Conservation (phyloP, 1,140 invertebrate species). For the Akabosia matsudoensis region DNA sequence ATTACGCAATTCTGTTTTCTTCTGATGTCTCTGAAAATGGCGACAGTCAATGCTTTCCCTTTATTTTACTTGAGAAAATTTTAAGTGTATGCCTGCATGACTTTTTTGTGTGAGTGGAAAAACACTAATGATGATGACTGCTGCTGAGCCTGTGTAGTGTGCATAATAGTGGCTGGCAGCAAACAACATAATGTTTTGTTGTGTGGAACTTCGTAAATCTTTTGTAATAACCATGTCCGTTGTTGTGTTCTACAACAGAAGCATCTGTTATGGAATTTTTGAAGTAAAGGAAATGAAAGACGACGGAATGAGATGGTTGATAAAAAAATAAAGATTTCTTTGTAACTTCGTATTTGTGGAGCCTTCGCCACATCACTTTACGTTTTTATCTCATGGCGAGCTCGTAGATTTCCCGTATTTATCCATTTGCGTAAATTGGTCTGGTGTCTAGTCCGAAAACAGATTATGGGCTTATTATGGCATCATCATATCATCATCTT, state of each 20-base stretch:
- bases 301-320: background rate
- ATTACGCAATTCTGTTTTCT: constrained; percentile 11
- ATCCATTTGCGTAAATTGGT: constrained; percentile 12
- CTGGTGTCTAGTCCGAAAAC: constrained; percentile 17
- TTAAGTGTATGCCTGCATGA: background rate
- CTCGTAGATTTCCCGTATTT: constrained; percentile 4
- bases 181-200: too few species aligned
- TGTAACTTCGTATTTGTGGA: constrained; percentile 5
- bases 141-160: background rate
- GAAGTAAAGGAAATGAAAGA: background rate
- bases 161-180: too few species aligned
- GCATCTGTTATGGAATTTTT: constrained; percentile 19
- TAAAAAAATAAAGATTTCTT: background rate
- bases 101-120: background rate
- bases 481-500: background rate
- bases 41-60: constrained; percentile 16
- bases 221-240: too few species aligned
- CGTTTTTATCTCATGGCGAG: constrained; percentile 3
- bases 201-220: background rate
- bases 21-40: background rate
- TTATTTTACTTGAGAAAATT: too few species aligned
- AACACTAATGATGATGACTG: background rate
- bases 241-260: background rate
- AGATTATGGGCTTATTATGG: background rate
- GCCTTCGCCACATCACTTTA: background rate